Conservation (phyloP, 2,113 vertebrate genomes). For the Chaenocephalus aceratus region DNA sequence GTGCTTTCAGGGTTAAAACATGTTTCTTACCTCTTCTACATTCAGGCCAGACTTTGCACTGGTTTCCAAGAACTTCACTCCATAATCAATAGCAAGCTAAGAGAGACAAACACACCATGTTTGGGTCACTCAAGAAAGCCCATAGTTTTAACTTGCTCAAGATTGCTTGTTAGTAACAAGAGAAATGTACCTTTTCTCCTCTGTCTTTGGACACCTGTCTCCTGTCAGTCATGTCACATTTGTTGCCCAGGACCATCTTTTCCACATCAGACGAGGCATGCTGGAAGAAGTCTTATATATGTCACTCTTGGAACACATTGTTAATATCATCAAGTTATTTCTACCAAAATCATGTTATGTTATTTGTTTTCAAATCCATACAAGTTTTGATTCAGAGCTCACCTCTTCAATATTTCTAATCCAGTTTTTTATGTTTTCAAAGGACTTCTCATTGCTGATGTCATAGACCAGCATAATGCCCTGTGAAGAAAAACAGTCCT, state of each 20-base stretch:
- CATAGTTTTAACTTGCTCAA: not conserved
- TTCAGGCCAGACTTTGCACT: slow-evolving; percentile 98
- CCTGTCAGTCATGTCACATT: slow-evolving; percentile 98
- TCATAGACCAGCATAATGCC: slow-evolving; percentile 99
- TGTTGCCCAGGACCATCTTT: slow-evolving; percentile 97
- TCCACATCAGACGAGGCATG: slow-evolving; percentile 98
- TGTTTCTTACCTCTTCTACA: slow-evolving; percentile 93
- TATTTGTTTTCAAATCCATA: not conserved
- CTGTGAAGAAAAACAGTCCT: slow-evolving; percentile 73
- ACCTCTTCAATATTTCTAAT: slow-evolving; percentile 99
- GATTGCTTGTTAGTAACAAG: not conserved
- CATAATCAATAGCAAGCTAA: slow-evolving; percentile 98
- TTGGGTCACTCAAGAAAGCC: not conserved
- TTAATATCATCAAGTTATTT: not conserved
- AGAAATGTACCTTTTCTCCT: slow-evolving; percentile 91
- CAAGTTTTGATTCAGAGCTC: slow-evolving; percentile 28
- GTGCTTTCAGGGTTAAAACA: not conserved
- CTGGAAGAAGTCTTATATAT: slow-evolving; percentile 71
- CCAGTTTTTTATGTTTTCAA: slow-evolving; percentile 99
- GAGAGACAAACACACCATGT: slow-evolving; percentile 50
- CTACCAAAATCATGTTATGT: not conserved
- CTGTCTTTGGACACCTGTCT: slow-evolving; percentile 98
- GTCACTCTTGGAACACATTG: not conserved
- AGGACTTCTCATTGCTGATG: slow-evolving; percentile 98
- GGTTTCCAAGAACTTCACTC: slow-evolving; percentile 98